A percentile compares a stretch with the other conserved stretches of the same genome.
Conservation (phyloP, 2,113 vertebrate species). For the Puntigrus tetrazona region DNA sequence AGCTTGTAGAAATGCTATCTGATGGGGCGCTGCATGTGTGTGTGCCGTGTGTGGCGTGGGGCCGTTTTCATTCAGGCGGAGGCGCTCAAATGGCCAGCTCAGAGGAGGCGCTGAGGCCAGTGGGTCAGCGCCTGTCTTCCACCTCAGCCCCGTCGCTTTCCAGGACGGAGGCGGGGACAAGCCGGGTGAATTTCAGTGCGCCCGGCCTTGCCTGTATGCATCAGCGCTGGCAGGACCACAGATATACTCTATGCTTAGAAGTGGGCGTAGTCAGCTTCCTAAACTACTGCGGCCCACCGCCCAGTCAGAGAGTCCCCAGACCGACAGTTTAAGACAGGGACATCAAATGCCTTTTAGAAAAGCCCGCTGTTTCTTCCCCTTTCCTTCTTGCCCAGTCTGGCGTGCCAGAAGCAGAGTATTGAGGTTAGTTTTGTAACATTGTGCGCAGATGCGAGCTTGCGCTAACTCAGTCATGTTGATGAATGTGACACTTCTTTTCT, state of each 20-base stretch:
- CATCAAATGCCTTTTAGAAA: slow-evolving; percentile 53
- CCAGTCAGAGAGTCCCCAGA: slow-evolving; percentile 50
- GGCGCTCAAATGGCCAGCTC: slow-evolving; percentile 67
- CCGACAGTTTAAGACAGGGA: slow-evolving; percentile 48
- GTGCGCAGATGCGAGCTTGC: background rate
- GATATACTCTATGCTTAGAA: slow-evolving; percentile 49
- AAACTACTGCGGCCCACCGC: slow-evolving; percentile 36
- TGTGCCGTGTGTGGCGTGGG: slow-evolving; percentile 51
- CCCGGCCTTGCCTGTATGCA: slow-evolving; percentile 66
- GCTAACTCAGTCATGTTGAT: background rate
- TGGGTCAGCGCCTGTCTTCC: slow-evolving; percentile 75
- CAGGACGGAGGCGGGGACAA: slow-evolving; percentile 71
- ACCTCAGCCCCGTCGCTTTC: slow-evolving; percentile 74
- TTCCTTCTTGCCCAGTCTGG: slow-evolving; percentile 38
- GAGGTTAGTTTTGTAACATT: slow-evolving; percentile 39
- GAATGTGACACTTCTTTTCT: background rate
- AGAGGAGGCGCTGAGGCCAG: slow-evolving; percentile 70
- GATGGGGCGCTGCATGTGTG: slow-evolving; percentile 54
- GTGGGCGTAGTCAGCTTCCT: slow-evolving; percentile 31
- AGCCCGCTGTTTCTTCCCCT: slow-evolving; percentile 27
- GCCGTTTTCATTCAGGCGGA: slow-evolving; percentile 66
- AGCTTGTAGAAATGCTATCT: slow-evolving; percentile 58
- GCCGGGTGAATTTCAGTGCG: slow-evolving; percentile 73
- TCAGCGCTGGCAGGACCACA: slow-evolving; percentile 46
- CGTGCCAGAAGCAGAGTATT: slow-evolving; percentile 45